A percentile compares a stretch with the other conserved stretches of the same genome.
Evolutionary conservation across 1,140 invertebrate genomes (phyloP).

Genomic region (Drosophila pandora): DNA sequence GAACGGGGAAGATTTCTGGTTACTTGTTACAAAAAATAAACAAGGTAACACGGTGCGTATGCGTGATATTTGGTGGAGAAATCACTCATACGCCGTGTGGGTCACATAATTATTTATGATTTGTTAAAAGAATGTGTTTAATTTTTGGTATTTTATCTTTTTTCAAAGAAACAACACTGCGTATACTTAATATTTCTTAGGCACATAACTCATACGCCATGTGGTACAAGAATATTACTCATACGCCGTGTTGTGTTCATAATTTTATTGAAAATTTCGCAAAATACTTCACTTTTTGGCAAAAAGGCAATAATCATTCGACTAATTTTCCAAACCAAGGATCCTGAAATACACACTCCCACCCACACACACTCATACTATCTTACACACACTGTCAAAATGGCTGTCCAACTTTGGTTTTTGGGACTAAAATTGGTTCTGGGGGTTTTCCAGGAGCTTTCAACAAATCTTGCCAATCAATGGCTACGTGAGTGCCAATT

Average conservation of each 20-base stretch:
- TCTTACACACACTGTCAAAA: conserved; percentile 28
- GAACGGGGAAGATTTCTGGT: neutral
- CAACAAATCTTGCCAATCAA: conserved; percentile 70
- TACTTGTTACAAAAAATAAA: too few relatives aligned
- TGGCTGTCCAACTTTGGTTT: conserved; percentile 56
- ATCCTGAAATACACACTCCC: conserved; percentile 1
- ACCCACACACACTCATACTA: neutral
- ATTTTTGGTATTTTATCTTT: neutral
- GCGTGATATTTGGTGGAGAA: neutral
- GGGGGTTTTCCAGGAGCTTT: conserved; percentile 45
- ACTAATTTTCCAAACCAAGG: conserved; percentile 40
- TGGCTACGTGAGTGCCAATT: conserved; percentile 68
- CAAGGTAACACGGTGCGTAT: neutral
- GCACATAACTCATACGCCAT: neutral
- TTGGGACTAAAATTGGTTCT: conserved; percentile 53
- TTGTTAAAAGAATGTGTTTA: neutral
- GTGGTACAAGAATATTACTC: neutral
- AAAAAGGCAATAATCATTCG: conserved; percentile 34
- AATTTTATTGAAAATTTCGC: too few relatives aligned
- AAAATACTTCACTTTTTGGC: conserved; percentile 19
- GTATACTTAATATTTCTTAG: neutral
- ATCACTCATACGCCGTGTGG: neutral
- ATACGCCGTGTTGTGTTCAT: neutral
- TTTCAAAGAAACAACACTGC: neutral
- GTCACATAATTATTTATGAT: neutral